These are phyloP conservation scores for Drosophila bifasciata DNA, from an alignment of 1,140 invertebrate genomes.

Conservation along the genomic window DNA sequence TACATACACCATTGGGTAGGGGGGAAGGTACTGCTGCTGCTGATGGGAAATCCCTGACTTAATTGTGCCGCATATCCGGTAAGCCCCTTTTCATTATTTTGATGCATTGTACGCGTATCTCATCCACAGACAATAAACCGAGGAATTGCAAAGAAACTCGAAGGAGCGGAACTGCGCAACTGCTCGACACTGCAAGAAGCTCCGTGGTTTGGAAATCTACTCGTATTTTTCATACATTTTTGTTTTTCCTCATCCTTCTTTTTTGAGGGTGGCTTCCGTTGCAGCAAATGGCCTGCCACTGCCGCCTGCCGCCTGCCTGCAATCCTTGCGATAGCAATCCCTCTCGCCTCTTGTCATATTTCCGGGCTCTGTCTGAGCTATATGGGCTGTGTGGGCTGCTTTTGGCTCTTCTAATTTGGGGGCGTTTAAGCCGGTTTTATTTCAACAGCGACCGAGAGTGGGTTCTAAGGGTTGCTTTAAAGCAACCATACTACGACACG, in stretches of 20 bases:
- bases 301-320: constrained; percentile 36
- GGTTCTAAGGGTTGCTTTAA: constrained; percentile 75
- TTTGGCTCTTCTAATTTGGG: constrained; percentile 67
- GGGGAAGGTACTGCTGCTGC: constrained; percentile 1
- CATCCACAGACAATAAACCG: constrained; percentile 62
- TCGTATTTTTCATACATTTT: neutral
- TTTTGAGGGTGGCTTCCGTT: constrained; percentile 63
- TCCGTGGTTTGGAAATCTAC: too few relatives aligned
- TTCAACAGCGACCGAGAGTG: constrained; percentile 7
- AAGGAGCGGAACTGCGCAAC: constrained; percentile 2
- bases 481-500: constrained; percentile 38
- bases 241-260: constrained; percentile 5
- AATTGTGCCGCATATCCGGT: constrained; percentile 74
- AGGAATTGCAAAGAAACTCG: constrained; percentile 31
- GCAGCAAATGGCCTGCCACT: constrained; percentile 46
- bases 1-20: constrained; percentile 7
- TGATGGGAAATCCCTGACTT: constrained; percentile 23
- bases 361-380: constrained; percentile 32
- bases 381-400: constrained; percentile 13
- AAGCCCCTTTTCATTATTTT: constrained; percentile 49
- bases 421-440: constrained; percentile 68
- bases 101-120: constrained; percentile 61
- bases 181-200: constrained; percentile 11
- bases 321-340: constrained; percentile 56
- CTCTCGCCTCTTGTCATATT: constrained; percentile 69